These are phyloP conservation scores for Diarsia brunnea DNA, from an alignment of 2,888 invertebrate species.

Conservation along the genomic window DNA sequence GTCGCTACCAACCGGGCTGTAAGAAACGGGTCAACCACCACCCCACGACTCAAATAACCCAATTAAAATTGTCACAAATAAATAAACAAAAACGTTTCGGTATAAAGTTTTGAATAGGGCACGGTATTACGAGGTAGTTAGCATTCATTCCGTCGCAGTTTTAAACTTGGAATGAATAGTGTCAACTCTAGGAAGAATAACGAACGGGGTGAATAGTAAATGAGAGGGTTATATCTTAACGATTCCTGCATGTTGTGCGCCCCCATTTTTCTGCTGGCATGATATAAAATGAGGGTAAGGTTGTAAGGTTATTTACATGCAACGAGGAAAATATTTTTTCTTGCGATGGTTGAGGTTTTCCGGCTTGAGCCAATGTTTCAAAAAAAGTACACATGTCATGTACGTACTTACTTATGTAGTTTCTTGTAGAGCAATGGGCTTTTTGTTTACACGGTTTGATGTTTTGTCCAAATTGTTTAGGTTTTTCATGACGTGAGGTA, in stretches of 20 bases:
- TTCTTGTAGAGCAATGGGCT: neutral
- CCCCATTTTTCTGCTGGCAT: conserved; percentile 35
- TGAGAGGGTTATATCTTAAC: conserved; percentile 51
- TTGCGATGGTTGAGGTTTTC: neutral
- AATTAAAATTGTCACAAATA: conserved; percentile 53
- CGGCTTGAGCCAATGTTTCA: neutral
- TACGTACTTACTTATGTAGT: neutral
- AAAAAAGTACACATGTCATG: neutral
- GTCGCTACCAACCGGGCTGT: conserved; percentile 2
- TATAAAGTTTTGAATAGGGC: conserved; percentile 47
- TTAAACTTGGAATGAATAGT: conserved; percentile 50
- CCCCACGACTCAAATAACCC: conserved; percentile 34
- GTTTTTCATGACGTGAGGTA: neutral
- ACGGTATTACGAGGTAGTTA: conserved; percentile 46
- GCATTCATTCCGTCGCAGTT: conserved; percentile 47
- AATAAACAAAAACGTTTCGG: conserved; percentile 47
- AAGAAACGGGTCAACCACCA: conserved; percentile 46
- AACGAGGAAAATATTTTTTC: conserved; percentile 17
- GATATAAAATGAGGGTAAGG: conserved; percentile 10
- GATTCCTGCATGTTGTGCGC: conserved; percentile 43
- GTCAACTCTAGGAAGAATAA: conserved; percentile 49
- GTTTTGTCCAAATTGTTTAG: neutral
- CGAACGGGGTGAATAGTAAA: conserved; percentile 58
- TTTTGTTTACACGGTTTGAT: neutral
- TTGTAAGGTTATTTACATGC: conserved; percentile 17